Conservation (phyloP, 2,113 vertebrate species). For the Phaetusa simplex region DNA sequence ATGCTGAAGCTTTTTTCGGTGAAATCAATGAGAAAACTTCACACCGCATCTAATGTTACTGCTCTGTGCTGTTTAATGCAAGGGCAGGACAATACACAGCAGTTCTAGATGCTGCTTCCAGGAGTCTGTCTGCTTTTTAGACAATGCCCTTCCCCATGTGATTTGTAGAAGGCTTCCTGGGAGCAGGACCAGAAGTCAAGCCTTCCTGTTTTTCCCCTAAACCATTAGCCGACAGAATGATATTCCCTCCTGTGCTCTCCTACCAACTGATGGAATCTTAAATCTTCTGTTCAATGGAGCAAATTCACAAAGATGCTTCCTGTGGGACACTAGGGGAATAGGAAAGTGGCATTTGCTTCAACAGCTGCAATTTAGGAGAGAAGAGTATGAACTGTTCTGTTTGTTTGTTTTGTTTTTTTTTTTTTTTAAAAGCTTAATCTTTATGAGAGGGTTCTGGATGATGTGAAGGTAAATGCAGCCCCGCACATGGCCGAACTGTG, state of each 20-base stretch:
- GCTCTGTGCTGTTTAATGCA: background rate
- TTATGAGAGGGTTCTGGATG: background rate
- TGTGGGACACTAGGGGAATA: background rate
- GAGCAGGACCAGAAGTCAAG: background rate
- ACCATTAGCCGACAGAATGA: background rate
- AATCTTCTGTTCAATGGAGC: constrained; percentile 35
- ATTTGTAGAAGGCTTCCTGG: background rate
- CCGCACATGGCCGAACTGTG: background rate
- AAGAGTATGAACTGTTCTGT: background rate
- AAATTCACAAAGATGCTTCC: constrained; percentile 30
- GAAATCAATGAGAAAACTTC: background rate
- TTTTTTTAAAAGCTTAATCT: background rate
- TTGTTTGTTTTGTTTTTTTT: background rate
- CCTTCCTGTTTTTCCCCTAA: background rate
- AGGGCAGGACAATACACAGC: background rate
- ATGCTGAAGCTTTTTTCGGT: background rate
- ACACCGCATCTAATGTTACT: background rate
- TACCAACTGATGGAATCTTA: background rate
- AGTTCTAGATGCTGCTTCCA: background rate
- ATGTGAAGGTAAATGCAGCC: background rate
- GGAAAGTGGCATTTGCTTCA: constrained; percentile 3
- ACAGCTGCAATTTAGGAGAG: background rate
- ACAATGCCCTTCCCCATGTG: background rate
- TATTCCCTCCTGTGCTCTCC: constrained; percentile 6
- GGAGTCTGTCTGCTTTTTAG: background rate